Evolutionary conservation across 2,113 vertebrate species (phyloP).

Genomic region (Zonotrichia leucophrys): DNA sequence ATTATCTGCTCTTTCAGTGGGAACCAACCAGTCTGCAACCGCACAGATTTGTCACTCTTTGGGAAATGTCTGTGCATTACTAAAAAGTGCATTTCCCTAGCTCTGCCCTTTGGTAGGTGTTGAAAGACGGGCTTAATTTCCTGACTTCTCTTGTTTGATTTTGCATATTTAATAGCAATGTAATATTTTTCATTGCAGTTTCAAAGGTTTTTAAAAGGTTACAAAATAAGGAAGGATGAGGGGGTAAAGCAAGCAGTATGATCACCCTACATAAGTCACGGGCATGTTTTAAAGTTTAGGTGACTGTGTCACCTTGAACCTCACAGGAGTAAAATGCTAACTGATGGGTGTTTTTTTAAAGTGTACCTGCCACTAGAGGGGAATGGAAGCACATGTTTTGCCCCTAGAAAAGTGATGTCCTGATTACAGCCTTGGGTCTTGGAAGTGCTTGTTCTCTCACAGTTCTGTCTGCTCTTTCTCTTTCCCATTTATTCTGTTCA

Average conservation of each 20-base stretch:
- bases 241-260: not conserved
- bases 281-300: not conserved
- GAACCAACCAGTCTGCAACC: not conserved
- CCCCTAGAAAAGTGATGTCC: not conserved
- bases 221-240: not conserved
- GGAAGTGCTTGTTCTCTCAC: not conserved
- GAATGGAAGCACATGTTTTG: conserved; percentile 30
- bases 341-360: not conserved
- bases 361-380: conserved; percentile 55
- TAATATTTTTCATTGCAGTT: not conserved
- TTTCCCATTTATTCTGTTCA: not conserved
- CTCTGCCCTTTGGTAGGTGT: not conserved
- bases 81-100: not conserved
- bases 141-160: not conserved
- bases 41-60: not conserved
- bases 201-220: not conserved
- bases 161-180: not conserved
- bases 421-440: not conserved
- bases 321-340: not conserved
- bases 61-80: not conserved
- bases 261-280: not conserved
- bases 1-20: not conserved
- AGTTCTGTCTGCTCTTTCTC: not conserved
- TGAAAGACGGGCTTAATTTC: not conserved
- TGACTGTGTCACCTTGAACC: not conserved